Base-by-base conservation (phyloP, 2,113 vertebrate genomes). In the Rousettus leschenaultii region DNA sequence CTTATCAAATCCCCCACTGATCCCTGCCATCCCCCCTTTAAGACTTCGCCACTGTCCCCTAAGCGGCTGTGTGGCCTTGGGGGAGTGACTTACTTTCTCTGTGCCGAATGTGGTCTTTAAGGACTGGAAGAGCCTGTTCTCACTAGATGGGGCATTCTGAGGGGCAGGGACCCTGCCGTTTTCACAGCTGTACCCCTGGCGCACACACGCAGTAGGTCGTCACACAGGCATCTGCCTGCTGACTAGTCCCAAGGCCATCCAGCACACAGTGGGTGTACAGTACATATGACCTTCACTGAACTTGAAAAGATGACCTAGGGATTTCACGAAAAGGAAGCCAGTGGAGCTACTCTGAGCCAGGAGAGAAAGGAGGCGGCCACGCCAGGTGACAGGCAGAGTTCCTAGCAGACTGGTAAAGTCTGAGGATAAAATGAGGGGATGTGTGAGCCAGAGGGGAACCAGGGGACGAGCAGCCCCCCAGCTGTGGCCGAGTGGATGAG, bases 251-350 rank as follows among this genome's bases (percentile, higher is more conserved):
- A 51, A 51, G 51, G 38, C 9, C 73, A 89, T 6, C 53, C 51
- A 22, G 89, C 43, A 65, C 75, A 59, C 63, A 78, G 71, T 84
- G 77, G 45, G 86, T 77, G 21, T 57, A 79, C 33, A 89, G 83
- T 53, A 59, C 77, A 53, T 2, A 28, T 89, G 95, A 97, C 95
- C 96, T 97, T 94, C 91, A 28, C 0, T 74, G 95, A 96, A 94
- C 95, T 86, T 96, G 93, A 96, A 96, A 87, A 45, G 85, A 86
- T 59, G 51, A 94, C 48, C 79, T n/a, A 48, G 26, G 43, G 19
- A 92, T n/a, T 84, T 77, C 55, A 10, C 3, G 55, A 68, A 68
- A 57, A 6, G 35, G 40, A 66, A 83, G 59, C 45, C 73, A 77
- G 10, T 21, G 38, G 24, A 35, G 68, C 22, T 12, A 35, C 30